Percentiles rank a stretch among this genome's conserved stretches.
Evolutionary conservation across 1,140 invertebrate species (phyloP).

Genomic region (Drosophila insularis): DNA sequence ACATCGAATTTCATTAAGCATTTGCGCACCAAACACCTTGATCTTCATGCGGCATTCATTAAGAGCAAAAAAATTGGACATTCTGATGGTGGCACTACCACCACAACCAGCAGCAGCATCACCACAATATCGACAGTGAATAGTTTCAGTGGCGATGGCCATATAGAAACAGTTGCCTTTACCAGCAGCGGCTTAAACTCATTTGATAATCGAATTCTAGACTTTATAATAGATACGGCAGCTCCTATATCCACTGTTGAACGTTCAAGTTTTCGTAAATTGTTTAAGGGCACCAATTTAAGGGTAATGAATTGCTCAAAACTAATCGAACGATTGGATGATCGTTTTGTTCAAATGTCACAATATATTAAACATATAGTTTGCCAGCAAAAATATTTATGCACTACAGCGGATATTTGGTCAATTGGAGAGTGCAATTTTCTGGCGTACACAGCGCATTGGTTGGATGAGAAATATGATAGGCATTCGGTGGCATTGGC

Average conservation of each 20-base stretch:
- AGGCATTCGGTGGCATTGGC: constrained; percentile 25
- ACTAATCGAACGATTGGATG: constrained; percentile 18
- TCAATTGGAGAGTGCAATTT: background rate
- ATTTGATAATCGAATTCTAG: constrained; percentile 33
- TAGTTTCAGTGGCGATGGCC: background rate
- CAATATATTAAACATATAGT: background rate
- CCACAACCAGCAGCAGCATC: background rate
- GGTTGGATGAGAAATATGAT: constrained; percentile 31
- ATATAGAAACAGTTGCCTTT: background rate
- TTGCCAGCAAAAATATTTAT: constrained; percentile 28
- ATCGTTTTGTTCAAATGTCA: constrained; percentile 20
- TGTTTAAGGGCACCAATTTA: constrained; percentile 32
- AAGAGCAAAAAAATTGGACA: constrained; percentile 21
- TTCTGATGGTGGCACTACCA: background rate
- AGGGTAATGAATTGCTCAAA: constrained; percentile 14
- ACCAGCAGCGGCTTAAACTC: constrained; percentile 6
- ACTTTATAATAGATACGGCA: constrained; percentile 29
- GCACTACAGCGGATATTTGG: constrained; percentile 27
- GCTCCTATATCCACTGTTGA: constrained; percentile 22
- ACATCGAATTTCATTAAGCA: constrained; percentile 49
- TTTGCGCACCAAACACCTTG: constrained; percentile 27
- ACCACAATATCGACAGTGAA: background rate
- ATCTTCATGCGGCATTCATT: constrained; percentile 30
- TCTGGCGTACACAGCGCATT: constrained; percentile 34
- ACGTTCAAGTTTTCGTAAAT: constrained; percentile 22